Evolutionary conservation across 2,888 invertebrate species (phyloP), one percentile per base, ranked within the genome.

Genomic region (Drosophila silvestris): DNA sequence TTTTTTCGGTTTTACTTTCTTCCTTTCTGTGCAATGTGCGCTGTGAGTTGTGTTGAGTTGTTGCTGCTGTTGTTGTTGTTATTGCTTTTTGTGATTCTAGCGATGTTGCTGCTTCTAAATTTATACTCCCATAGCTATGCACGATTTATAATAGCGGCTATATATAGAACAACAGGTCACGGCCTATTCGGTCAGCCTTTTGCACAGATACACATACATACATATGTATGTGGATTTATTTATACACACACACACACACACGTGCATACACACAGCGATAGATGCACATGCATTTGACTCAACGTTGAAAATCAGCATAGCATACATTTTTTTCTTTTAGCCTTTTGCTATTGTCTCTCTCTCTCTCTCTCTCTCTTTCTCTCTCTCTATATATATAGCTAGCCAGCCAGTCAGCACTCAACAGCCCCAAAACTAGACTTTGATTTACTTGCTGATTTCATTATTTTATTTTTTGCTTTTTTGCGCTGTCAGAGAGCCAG

Each of bases 161-260:
- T 81, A 89, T 88, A 92, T 92, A 92, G 90, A 90, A 89, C 89
- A 89, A 80, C 91, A 91, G 92, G 91, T 92, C 92, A 92, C 81
- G 92, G 92, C 92, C 91, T 89, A 85, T 89, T 83, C 89, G 81
- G 87, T 82, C 83, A 85, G 79, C 50, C 62, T 80, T 77, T 81
- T 81, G 72, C 72, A 75, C 56, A 74, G 66, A 67, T 67, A 74
- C 64, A 51, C 54, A 51, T 37, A 30, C 54, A 56, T 44, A 39
- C 41, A 56, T 16, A 7, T 44, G 22, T 16, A 60, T 51, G 52
- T 12, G 19, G 19, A 56, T 41, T 30, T 53, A 70, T 70, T 70
- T 72, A 62, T 61, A 67, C 16, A 54, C 16, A 54, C 28, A 47
- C 22, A 66, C 22, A 54, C 28, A 47, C 26, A 37, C n/a, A 63